Base-by-base conservation (phyloP, 2,888 invertebrate species). In the Dermolepida albohirtum region DNA sequence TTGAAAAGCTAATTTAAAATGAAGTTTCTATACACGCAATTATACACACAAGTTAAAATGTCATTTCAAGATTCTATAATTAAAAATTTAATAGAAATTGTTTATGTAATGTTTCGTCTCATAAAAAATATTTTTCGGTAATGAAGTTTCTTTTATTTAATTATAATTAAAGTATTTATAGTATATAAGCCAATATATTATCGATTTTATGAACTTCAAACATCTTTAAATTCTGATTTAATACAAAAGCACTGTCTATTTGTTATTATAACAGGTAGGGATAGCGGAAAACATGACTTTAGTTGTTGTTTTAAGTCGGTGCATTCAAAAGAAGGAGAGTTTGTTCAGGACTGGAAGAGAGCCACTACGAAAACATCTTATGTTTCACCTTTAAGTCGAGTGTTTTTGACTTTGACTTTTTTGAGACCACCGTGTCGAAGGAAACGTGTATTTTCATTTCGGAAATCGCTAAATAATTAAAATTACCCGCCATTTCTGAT, bases 241-340 rank as follows among this genome's bases (percentile, higher is more conserved):
- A 57, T 43, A 10, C 43, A 17, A 47, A 8, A 12, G 43, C 1
- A 27, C 10, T 22, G 22, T 17, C 22, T 66, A 49, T 54, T 52
- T 67, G 64, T 67, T 67, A 55, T 63, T 64, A 54, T 64, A 67
- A 67, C 67, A 67, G 67, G 64, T 62, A 62, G 39, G 40, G 43
- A 43, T 50, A 54, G 16, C 62, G 22, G 44, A 29, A 41, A 49
- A 64, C 67, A 64, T 43, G 47, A 51, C 43, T 49, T 44, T 54
- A 34, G 40, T 27, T 74, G 74, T 73, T 74, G 70, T 72, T 70
- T 70, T 63, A 73, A 72, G 73, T 64, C 74, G 74, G 74, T 50
- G 49, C 62, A 64, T 66, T 66, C 66, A 69, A 73, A 73, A 72
- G 72, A 54, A 51, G 51, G 49, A 55, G 50, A 66, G 72, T 74